Evolutionary conservation across 2,113 vertebrate species (phyloP).

Genomic region (Sebastes schlegelii): DNA sequence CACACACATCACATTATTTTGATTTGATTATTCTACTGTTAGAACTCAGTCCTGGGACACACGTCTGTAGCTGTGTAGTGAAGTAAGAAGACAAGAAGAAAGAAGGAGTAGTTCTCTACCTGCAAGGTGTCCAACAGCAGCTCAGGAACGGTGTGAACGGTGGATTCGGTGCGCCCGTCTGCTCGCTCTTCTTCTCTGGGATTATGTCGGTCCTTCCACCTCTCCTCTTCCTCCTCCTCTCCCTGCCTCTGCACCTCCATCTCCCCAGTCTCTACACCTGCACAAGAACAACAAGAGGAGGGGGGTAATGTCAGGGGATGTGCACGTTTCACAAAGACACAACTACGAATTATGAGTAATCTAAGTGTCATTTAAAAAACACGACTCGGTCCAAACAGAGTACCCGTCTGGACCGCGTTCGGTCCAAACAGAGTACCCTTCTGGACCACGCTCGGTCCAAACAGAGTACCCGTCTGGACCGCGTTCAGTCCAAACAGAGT

Average conservation of each 20-base stretch:
- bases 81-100: neutral
- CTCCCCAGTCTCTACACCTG: constrained; percentile 84
- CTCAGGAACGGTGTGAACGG: constrained; percentile 90
- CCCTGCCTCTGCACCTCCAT: constrained; percentile 81
- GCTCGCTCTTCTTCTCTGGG: constrained; percentile 73
- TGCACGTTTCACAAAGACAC: neutral
- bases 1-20: neutral
- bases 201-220: constrained; percentile 62
- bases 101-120: constrained; percentile 49
- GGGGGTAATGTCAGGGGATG: neutral
- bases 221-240: constrained; percentile 71
- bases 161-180: constrained; percentile 88
- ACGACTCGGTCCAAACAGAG: too few species aligned
- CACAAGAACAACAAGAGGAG: neutral
- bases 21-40: neutral
- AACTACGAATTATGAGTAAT: neutral
- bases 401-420: too few species aligned
- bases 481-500: too few species aligned
- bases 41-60: neutral
- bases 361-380: neutral
- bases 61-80: neutral
- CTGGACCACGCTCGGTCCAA: too few species aligned
- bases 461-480: too few species aligned
- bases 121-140: constrained; percentile 81
- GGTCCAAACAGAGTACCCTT: too few species aligned